These are phyloP conservation scores for Gallinago solitaria DNA, from an alignment of 2,797 vertebrate species.

Conservation along the genomic window DNA sequence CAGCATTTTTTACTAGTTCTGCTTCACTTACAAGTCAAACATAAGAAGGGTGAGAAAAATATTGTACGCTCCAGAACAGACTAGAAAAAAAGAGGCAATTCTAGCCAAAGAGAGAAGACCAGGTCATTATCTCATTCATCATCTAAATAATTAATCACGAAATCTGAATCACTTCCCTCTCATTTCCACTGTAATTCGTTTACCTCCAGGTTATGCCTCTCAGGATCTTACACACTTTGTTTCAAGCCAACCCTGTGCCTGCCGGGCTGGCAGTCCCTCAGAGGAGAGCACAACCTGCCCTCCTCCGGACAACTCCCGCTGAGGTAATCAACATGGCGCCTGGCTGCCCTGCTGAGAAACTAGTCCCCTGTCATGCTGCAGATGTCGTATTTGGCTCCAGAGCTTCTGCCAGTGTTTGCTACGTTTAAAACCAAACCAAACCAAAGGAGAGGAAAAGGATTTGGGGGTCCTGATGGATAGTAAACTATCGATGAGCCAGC, in stretches of 20 bases:
- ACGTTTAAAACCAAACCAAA: no score
- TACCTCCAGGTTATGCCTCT: background rate
- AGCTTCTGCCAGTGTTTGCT: no score
- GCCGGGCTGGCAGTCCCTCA: background rate
- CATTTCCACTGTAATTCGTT: no score
- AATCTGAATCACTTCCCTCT: background rate
- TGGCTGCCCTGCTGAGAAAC: background rate
- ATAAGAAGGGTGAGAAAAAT: background rate
- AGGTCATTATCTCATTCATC: background rate
- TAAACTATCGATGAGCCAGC: no score
- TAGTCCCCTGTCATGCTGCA: rapidly evolving
- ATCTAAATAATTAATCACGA: background rate
- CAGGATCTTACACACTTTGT: rapidly evolving
- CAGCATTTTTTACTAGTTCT: background rate
- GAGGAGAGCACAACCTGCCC: background rate
- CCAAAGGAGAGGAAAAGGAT: no score
- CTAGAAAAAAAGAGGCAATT: background rate
- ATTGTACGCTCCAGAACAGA: no score
- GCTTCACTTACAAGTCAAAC: background rate
- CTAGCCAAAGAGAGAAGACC: background rate
- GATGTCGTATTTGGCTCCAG: rapidly evolving
- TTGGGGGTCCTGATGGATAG: no score
- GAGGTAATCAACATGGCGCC: no score
- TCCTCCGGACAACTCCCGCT: background rate
- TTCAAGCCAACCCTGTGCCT: rapidly evolving